These are phyloP conservation scores for Camelus bactrianus DNA, from an alignment of 2,113 vertebrate genomes.

Conservation along the genomic window DNA sequence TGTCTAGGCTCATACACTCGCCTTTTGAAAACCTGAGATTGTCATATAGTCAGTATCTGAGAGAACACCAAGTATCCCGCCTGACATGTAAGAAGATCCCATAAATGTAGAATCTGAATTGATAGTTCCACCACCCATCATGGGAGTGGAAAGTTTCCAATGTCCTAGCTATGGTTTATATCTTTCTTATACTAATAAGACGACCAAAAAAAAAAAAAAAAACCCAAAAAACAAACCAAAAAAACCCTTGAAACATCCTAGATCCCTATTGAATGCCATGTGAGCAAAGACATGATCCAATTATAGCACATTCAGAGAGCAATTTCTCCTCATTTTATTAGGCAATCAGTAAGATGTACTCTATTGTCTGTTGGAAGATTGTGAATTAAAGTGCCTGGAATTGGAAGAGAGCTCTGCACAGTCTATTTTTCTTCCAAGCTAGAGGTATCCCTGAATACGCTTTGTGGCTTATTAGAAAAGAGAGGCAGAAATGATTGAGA, in stretches of 20 bases:
- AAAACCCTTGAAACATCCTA: not conserved
- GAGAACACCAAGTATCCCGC: not conserved
- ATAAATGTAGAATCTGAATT: slow-evolving; percentile 27
- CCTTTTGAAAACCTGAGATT: slow-evolving; percentile 44
- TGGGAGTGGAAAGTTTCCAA: not conserved
- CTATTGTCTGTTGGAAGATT: slow-evolving; percentile 58
- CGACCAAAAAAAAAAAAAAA: not conserved
- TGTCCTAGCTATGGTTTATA: slow-evolving; percentile 32
- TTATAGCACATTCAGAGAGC: slow-evolving; percentile 59
- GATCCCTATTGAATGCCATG: slow-evolving; percentile 54
- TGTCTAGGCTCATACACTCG: not conserved
- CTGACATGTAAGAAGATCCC: not conserved
- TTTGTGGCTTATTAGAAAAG: slow-evolving; percentile 59
- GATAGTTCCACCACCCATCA: not conserved
- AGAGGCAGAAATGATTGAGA: slow-evolving; percentile 36
- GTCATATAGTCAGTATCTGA: not conserved
- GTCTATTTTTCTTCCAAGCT: slow-evolving; percentile 34
- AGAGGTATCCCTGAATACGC: not conserved
- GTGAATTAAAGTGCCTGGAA: slow-evolving; percentile 62
- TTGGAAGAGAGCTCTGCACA: slow-evolving; percentile 24
- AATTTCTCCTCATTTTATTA: slow-evolving; percentile 74
- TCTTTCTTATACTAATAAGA: slow-evolving; percentile 58
- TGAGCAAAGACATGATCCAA: slow-evolving; percentile 67
- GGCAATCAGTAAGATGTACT: slow-evolving; percentile 58
- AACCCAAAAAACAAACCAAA: not conserved